Evolutionary conservation across 2,797 vertebrate species (phyloP).

Genomic region (Rallus crepitans): DNA sequence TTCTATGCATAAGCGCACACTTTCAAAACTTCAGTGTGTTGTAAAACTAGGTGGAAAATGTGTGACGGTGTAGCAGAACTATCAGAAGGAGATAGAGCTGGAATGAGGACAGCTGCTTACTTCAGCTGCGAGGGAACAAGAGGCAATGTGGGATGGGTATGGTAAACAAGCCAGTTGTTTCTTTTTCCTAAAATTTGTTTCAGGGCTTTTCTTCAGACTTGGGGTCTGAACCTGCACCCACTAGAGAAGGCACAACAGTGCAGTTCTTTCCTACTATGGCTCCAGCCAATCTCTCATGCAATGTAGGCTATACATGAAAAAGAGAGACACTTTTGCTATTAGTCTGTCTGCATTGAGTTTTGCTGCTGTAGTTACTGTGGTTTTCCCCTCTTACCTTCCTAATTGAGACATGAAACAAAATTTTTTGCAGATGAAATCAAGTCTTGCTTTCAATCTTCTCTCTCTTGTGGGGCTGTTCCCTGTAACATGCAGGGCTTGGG

Average conservation of each 20-base stretch:
- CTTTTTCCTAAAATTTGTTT: background rate
- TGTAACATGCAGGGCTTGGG: background rate
- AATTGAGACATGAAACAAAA: background rate
- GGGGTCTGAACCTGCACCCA: background rate
- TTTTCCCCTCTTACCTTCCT: background rate
- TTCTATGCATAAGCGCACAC: background rate
- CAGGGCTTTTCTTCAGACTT: background rate
- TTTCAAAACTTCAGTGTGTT: background rate
- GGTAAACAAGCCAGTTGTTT: background rate
- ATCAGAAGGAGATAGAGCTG: background rate
- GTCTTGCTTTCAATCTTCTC: background rate
- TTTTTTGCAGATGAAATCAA: background rate
- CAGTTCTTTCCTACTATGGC: background rate
- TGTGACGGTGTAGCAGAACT: background rate
- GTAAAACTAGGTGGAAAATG: background rate
- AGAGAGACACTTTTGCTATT: background rate
- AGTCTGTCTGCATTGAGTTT: background rate
- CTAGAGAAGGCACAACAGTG: background rate
- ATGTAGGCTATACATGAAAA: background rate
- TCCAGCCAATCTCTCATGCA: background rate
- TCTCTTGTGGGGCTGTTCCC: background rate
- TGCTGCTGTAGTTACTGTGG: background rate
- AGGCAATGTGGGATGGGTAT: background rate
- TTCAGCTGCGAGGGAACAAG: background rate
- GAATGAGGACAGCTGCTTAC: background rate